Evolutionary conservation across 2,888 invertebrate genomes (phyloP).

Genomic region (Dryococelus australis): DNA sequence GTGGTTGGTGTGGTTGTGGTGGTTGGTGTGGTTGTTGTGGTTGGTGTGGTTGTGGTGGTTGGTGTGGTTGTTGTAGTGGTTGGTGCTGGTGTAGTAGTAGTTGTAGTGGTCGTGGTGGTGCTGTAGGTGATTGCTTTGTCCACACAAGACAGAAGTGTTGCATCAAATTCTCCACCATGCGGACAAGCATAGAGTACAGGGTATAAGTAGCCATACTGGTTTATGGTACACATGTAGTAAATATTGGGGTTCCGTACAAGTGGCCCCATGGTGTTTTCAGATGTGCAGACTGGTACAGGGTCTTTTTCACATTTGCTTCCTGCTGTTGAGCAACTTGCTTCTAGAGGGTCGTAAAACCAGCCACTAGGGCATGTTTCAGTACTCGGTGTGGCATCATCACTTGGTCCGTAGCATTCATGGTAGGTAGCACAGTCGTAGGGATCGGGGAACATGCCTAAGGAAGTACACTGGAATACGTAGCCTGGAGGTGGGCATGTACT

Average conservation of each 20-base stretch:
- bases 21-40: not conserved
- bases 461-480: constrained; percentile 18
- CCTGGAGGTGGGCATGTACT: not conserved
- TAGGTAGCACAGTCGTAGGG: constrained; percentile 22
- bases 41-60: not conserved
- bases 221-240: constrained; percentile 20
- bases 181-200: not conserved
- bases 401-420: not conserved
- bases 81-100: not conserved
- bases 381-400: not conserved
- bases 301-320: not conserved
- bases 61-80: not conserved
- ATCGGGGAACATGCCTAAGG: constrained; percentile 19
- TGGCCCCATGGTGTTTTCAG: not conserved
- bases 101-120: not conserved
- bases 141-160: not conserved
- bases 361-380: not conserved
- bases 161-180: constrained; percentile 2
- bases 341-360: constrained; percentile 22
- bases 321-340: not conserved
- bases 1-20: not conserved
- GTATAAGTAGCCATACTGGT: constrained; percentile 20
- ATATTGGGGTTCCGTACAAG: not conserved
- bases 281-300: not conserved
- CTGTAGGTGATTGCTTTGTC: not conserved